Evolutionary conservation across 1,140 invertebrate species (phyloP).

Genomic region (Drosophila bifasciata): DNA sequence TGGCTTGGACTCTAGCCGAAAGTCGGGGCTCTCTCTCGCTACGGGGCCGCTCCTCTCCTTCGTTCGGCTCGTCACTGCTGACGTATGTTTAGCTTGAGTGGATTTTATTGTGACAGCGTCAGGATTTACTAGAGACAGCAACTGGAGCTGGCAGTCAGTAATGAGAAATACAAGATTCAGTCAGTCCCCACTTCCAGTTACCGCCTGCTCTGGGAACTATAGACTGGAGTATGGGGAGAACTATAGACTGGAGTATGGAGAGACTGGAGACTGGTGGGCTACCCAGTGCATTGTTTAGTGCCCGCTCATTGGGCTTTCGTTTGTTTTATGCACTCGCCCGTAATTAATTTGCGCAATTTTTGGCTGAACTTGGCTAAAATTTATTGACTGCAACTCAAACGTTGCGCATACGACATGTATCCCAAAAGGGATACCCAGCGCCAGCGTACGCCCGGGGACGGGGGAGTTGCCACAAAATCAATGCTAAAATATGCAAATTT

Average conservation of each 20-base stretch:
- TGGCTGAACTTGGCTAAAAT: constrained; percentile 47
- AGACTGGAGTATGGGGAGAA: no score
- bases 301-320: constrained; percentile 32
- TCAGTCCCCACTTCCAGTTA: background rate
- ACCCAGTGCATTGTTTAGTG: constrained; percentile 28
- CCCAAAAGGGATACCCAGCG: constrained; percentile 18
- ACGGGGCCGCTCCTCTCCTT: no score
- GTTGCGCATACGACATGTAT: constrained; percentile 66
- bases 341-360: constrained; percentile 69
- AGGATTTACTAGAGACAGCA: constrained; percentile 76
- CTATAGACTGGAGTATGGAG: background rate
- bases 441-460: no score
- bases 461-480: constrained; percentile 52
- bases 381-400: constrained; percentile 67
- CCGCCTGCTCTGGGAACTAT: no score
- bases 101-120: constrained; percentile 80
- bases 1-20: constrained; percentile 24
- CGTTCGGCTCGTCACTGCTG: constrained; percentile 61
- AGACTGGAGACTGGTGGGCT: no score
- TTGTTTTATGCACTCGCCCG: constrained; percentile 60
- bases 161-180: constrained; percentile 48
- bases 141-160: constrained; percentile 73
- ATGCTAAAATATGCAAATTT: constrained; percentile 83
- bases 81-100: constrained; percentile 81
- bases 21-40: constrained; percentile 9